Evolutionary conservation across 2,113 vertebrate genomes (phyloP).

Genomic region (Podarcis muralis): DNA sequence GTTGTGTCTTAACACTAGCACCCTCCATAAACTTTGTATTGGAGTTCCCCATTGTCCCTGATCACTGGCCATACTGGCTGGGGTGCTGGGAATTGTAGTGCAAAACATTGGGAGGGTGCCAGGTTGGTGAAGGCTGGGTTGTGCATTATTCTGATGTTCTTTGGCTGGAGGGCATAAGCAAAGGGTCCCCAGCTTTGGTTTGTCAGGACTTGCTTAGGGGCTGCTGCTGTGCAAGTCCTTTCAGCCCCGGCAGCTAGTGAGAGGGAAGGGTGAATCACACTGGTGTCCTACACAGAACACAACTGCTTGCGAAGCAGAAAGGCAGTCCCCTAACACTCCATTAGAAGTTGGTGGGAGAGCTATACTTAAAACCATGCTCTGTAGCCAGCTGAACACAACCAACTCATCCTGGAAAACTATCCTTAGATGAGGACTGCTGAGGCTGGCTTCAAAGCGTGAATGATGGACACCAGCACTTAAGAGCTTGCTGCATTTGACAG

Average conservation of each 20-base stretch:
- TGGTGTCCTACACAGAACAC: too few species aligned
- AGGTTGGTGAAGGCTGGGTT: too few species aligned
- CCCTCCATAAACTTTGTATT: too few species aligned
- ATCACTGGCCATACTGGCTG: too few species aligned
- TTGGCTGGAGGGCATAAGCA: background rate
- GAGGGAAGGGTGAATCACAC: background rate
- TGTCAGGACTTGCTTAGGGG: background rate
- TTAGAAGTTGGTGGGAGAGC: background rate
- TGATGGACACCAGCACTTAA: background rate
- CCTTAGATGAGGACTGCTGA: background rate
- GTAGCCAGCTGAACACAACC: background rate
- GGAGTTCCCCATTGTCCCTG: too few species aligned
- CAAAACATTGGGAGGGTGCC: too few species aligned
- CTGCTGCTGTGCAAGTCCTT: background rate
- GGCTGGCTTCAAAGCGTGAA: background rate
- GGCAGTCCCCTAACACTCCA: background rate
- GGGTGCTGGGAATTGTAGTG: too few species aligned
- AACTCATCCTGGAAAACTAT: background rate
- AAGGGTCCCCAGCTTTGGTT: background rate
- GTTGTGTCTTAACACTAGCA: background rate
- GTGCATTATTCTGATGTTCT: too few species aligned
- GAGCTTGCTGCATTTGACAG: background rate
- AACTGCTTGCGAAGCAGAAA: too few species aligned
- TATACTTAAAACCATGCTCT: background rate
- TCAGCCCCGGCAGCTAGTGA: too few species aligned